phyloP scores from a whole-genome alignment of 2,888 invertebrate species.

The Metopia argyrocephala region DNA sequence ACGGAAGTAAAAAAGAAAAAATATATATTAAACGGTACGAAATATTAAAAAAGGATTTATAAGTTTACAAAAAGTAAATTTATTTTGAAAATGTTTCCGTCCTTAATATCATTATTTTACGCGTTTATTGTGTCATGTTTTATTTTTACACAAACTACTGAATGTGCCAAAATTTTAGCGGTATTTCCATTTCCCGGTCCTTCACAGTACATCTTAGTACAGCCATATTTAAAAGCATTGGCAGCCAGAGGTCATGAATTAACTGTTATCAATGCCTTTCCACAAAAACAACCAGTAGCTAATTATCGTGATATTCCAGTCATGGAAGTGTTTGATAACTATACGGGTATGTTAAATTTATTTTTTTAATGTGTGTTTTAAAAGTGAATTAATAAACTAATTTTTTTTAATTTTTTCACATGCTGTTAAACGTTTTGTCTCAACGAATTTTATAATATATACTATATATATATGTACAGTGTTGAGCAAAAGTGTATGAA shows the following conservation, averaged over 20 bases:
- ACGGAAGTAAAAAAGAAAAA: neutral
- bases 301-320: conserved; percentile 69
- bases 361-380: too few species aligned
- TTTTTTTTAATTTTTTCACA: too few species aligned
- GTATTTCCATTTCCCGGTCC: conserved; percentile 72
- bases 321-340: conserved; percentile 57
- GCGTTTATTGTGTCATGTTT: neutral
- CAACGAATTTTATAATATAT: too few species aligned
- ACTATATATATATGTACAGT: too few species aligned
- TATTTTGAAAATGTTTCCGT: neutral
- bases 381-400: too few species aligned
- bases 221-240: conserved; percentile 69
- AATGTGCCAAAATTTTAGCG: conserved; percentile 68
- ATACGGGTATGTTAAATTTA: too few species aligned
- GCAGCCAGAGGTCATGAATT: conserved; percentile 72
- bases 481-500: too few species aligned
- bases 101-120: neutral
- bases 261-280: conserved; percentile 71
- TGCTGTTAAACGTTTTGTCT: too few species aligned
- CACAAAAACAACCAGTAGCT: conserved; percentile 68
- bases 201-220: conserved; percentile 74
- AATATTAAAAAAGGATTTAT: neutral
- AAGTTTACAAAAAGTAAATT: neutral
- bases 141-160: neutral
- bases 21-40: neutral